Base-by-base conservation (phyloP, 2,113 vertebrate genomes). In the Parotia lawesii region DNA sequence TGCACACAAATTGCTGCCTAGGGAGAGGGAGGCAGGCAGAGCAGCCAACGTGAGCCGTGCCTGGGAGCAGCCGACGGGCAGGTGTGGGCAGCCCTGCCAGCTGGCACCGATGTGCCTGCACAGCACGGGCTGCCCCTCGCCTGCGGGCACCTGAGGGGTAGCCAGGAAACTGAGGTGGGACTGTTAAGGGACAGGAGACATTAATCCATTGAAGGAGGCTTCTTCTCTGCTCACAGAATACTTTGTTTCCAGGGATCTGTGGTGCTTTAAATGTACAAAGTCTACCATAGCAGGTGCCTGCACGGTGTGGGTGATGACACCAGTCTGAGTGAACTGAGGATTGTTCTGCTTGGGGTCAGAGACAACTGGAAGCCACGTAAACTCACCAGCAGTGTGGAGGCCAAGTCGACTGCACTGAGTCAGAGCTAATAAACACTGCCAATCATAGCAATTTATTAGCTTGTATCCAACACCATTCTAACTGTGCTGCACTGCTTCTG, bases 361-460 rank as follows among this genome's bases (percentile, higher is more conserved):
- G 44, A 77, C 33, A 76, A 89, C 33, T 86, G 60, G 64, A 73
- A 94, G 47, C 35, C 42, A 81, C 35, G 18, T 14, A 84, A 78
- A 72, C 5, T 10, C 38, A 35, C 19, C 29, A 51, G 71, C 28
- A 81, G 10, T 18, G 28, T 24, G 8, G 22, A 84, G 65, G 84
- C 37, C 87, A 61, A 82, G 87, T 18, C 82, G 69, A 78, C 40
- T 66, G 40, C 33, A 23, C 56, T 64, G 85, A 93, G 53, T 82
- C 89, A 84, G 84, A 74, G 44, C 33, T 75, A 64, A 93, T 78
- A 66, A 95, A 95, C 24, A 31, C 47, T 60, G 69, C 24, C 56
- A 89, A 6, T 74, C 74, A 61, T 3, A 25, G 18, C 18, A 44
- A 56, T 85, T 89, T 77, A 84, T 78, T 38, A 92, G 60, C 17